These are phyloP conservation scores for Lepidothrix coronata DNA, from an alignment of 2,113 vertebrate genomes.

Conservation along the genomic window DNA sequence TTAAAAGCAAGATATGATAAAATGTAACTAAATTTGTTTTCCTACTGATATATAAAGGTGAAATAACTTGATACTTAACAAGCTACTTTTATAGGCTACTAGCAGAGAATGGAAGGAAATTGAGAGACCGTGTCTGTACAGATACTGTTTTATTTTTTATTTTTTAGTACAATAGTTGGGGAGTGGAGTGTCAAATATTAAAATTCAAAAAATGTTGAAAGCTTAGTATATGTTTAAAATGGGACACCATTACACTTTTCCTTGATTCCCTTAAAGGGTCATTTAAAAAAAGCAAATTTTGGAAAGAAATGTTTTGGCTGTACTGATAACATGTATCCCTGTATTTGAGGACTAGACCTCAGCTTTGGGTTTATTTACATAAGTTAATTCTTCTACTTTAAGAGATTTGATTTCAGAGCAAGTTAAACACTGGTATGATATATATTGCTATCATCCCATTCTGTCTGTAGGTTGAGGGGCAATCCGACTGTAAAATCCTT, in stretches of 20 bases:
- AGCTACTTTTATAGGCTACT: neutral
- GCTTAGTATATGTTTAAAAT: neutral
- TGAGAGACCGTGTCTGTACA: neutral
- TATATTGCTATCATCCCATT: neutral
- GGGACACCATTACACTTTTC: neutral
- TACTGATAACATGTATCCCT: neutral
- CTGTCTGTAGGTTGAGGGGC: conserved; percentile 84
- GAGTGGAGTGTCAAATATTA: neutral
- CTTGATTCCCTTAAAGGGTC: neutral
- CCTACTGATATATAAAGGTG: neutral
- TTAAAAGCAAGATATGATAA: neutral
- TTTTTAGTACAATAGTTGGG: neutral
- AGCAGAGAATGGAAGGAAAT: neutral
- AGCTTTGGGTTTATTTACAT: neutral
- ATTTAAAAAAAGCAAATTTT: neutral
- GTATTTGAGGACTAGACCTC: neutral
- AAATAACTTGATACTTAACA: neutral
- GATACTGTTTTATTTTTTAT: neutral
- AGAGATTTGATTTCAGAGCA: neutral
- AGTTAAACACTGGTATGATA: neutral
- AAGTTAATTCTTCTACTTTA: neutral
- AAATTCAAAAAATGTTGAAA: neutral
- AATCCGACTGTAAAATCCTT: conserved; percentile 89
- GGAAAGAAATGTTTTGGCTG: neutral
- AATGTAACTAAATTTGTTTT: neutral